Evolutionary conservation across 2,888 invertebrate species (phyloP).

Genomic region (Perizoma flavofasciatum): DNA sequence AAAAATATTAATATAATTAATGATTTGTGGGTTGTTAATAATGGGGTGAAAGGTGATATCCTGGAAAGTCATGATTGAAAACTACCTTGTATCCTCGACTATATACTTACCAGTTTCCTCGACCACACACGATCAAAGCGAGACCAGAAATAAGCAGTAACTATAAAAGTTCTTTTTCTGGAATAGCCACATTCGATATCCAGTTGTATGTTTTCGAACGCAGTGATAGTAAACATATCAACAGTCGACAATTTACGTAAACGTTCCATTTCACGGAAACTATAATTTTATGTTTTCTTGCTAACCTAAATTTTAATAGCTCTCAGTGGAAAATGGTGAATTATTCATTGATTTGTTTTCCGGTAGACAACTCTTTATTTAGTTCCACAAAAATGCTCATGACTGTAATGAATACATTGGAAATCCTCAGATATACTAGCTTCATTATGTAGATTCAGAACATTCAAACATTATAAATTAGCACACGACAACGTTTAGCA

Average conservation of each 20-base stretch:
- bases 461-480: too few relatives aligned
- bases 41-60: too few relatives aligned
- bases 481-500: too few relatives aligned
- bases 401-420: too few relatives aligned
- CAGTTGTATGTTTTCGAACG: slow-evolving; percentile 59
- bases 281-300: slow-evolving; percentile 47
- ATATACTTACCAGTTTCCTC: slow-evolving; percentile 39
- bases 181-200: slow-evolving; percentile 66
- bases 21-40: too few relatives aligned
- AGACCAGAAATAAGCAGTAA: slow-evolving; percentile 52
- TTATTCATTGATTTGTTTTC: slow-evolving; percentile 16
- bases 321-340: slow-evolving; percentile 11
- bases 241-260: slow-evolving; percentile 64
- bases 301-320: slow-evolving; percentile 30
- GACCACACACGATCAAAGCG: slow-evolving; percentile 78
- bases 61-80: slow-evolving; percentile 27
- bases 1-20: too few relatives aligned
- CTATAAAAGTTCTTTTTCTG: slow-evolving; percentile 72
- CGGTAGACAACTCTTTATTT: slow-evolving; percentile 18
- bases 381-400: too few relatives aligned
- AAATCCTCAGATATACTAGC: too few relatives aligned
- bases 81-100: slow-evolving; percentile 40
- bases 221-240: slow-evolving; percentile 77
- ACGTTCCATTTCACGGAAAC: slow-evolving; percentile 61
- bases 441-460: too few relatives aligned